Evolutionary conservation across 1,140 invertebrate genomes (phyloP), one percentile per base, ranked within the genome.

Genomic region (Glomeris maerens): DNA sequence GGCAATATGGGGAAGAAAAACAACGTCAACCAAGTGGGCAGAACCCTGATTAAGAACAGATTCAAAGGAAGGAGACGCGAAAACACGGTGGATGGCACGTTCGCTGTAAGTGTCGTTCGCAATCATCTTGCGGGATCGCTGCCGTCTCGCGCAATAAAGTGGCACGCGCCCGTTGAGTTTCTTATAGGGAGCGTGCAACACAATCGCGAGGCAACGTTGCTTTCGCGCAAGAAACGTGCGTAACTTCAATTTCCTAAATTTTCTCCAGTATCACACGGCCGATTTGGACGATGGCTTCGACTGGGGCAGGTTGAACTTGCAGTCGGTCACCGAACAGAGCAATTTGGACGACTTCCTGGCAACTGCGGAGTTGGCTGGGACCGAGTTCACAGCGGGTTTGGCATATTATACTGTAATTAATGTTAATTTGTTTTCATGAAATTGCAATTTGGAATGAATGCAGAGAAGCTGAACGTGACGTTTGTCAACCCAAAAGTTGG

Each of bases 281-380:
- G 87, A 93, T 60, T 66, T 94, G 0, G 75, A 83, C 61, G 90
- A 94, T 73, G 88, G 85, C 2, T 86, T 84, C 60, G 84, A 93
- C 46, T 93, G 85, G 85, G 82, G 80, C 40, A 73, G 84, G 31
- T 67, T 93, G 0, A 92, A 94, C 69, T 69, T 95, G 2, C 80
- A 88, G 62, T 97, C 92, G 0, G 84, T 97, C 0, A 98, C 93
- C 0, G 92, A 97, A 62, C 87, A 98, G 64, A 89, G 79, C 46
- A 89, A 87, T 20, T 79, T 98, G 51, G 85, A 96, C 71, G 94
- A 98, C 59, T 98, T 98, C 66, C 68, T 98, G 1, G 81, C 84
- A 0, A 97, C 85, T 1, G 93, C 93, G 4, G 81, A 94, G 66
- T 67, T 98, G 39, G 91, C 93, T 2, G 85, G 87, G 23, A 88